Evolutionary conservation across 2,113 vertebrate species (phyloP).

Genomic region (Prinia subflava): DNA sequence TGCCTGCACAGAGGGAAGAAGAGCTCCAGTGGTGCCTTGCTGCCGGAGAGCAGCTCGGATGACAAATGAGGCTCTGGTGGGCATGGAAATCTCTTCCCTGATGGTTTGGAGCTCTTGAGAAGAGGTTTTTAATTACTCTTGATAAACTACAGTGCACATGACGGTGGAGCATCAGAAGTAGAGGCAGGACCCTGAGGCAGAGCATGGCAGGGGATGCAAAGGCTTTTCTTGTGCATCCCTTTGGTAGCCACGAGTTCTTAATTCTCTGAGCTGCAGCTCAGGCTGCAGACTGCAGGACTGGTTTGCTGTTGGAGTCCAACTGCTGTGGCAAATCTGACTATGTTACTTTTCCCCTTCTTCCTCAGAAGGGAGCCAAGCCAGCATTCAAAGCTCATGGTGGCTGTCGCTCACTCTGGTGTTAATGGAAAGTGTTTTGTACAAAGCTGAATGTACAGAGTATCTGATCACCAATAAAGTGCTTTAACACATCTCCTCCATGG

Average conservation of each 20-base stretch:
- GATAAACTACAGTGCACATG: background rate
- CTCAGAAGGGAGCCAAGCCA: background rate
- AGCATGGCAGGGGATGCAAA: rapidly evolving
- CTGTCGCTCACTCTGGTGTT: background rate
- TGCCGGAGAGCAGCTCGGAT: background rate
- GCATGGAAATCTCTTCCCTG: background rate
- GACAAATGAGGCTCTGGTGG: background rate
- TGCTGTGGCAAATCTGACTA: no score
- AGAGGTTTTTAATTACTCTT: background rate
- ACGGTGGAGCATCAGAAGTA: background rate
- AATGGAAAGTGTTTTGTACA: background rate
- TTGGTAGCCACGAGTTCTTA: rapidly evolving
- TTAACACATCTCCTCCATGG: background rate
- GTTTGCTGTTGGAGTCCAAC: background rate
- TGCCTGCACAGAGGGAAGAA: background rate
- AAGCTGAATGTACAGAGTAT: background rate
- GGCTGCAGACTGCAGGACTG: background rate
- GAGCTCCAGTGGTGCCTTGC: background rate
- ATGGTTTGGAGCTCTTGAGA: background rate
- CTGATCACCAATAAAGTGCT: constrained; percentile 18
- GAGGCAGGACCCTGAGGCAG: rapidly evolving
- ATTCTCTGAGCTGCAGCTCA: background rate
- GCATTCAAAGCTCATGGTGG: background rate
- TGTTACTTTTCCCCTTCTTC: background rate
- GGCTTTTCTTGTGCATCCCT: background rate